Percentiles rank a stretch among this genome's conserved stretches.
phyloP scores from a whole-genome alignment of 2,113 vertebrate genomes.

The Strix uralensis region DNA sequence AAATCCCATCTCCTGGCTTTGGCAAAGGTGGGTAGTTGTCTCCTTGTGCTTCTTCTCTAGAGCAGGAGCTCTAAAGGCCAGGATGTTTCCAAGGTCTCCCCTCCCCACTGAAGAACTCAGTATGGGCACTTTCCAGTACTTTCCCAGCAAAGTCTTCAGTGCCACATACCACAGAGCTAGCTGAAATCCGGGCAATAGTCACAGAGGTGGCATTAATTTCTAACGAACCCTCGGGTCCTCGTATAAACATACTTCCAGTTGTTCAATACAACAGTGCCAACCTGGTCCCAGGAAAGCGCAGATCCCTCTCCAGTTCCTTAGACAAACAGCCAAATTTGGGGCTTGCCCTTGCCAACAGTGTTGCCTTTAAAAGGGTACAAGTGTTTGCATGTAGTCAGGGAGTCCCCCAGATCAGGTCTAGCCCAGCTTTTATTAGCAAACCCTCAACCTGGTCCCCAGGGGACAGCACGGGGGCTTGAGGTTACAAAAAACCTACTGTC shows the following conservation, averaged over 20 bases:
- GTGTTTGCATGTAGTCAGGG: not conserved
- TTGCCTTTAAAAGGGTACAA: not conserved
- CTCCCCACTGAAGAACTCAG: not conserved
- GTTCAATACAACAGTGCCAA: not conserved
- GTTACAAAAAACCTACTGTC: not conserved
- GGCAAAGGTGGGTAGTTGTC: not conserved
- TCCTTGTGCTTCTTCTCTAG: not conserved
- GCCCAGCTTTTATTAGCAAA: not conserved
- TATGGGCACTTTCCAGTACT: not conserved
- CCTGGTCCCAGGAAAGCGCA: not conserved
- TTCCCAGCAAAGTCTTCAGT: not conserved
- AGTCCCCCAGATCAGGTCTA: too few relatives aligned
- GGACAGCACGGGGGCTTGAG: too few relatives aligned
- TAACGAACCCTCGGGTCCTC: not conserved
- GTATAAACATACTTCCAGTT: not conserved
- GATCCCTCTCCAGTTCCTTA: not conserved
- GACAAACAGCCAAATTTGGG: not conserved
- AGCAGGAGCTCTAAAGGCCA: not conserved
- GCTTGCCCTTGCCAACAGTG: not conserved
- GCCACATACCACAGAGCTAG: too few relatives aligned
- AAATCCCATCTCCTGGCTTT: not conserved
- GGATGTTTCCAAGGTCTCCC: not conserved
- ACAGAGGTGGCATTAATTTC: not conserved
- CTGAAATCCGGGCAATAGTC: too few relatives aligned
- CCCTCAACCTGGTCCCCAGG: not conserved